These are phyloP conservation scores for Toxotes lorentzi DNA, from an alignment of 2,797 vertebrate species.

Conservation along the genomic window DNA sequence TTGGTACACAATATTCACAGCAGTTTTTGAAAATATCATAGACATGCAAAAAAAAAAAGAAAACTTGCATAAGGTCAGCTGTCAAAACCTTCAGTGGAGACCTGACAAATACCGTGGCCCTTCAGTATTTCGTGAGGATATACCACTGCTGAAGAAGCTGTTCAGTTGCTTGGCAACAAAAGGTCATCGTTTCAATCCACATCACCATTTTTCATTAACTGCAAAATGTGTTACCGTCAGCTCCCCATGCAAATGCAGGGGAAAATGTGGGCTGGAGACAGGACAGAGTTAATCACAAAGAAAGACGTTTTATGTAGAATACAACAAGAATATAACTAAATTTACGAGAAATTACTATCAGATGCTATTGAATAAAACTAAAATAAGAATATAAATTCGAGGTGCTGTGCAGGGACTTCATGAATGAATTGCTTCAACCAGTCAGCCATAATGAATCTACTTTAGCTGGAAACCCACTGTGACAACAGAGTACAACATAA, in stretches of 20 bases:
- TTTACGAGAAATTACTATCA: not conserved
- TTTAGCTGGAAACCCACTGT: slow-evolving; percentile 32
- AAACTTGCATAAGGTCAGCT: slow-evolving; percentile 65
- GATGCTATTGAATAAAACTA: slow-evolving; percentile 16
- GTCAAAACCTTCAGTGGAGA: slow-evolving; percentile 47
- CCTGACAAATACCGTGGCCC: slow-evolving; percentile 41
- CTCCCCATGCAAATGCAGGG: not conserved
- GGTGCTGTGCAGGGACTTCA: not conserved
- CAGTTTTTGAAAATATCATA: slow-evolving; percentile 32
- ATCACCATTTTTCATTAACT: slow-evolving; percentile 51
- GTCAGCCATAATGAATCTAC: slow-evolving; percentile 1
- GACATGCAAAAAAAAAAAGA: slow-evolving; percentile 22
- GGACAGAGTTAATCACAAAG: not conserved
- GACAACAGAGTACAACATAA: slow-evolving; percentile 20
- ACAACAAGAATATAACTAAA: not conserved
- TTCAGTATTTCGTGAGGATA: slow-evolving; percentile 33
- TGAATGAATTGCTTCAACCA: slow-evolving; percentile 13
- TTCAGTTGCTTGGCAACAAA: slow-evolving; percentile 60
- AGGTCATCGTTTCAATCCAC: slow-evolving; percentile 60
- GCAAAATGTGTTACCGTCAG: slow-evolving; percentile 22
- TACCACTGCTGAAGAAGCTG: slow-evolving; percentile 35
- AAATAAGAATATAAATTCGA: slow-evolving; percentile 5
- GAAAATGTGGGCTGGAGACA: not conserved
- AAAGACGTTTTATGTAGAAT: not conserved
- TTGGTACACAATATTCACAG: slow-evolving; percentile 7